Conservation (phyloP, 2,113 vertebrate genomes). For the Phalacrocorax carbo region DNA sequence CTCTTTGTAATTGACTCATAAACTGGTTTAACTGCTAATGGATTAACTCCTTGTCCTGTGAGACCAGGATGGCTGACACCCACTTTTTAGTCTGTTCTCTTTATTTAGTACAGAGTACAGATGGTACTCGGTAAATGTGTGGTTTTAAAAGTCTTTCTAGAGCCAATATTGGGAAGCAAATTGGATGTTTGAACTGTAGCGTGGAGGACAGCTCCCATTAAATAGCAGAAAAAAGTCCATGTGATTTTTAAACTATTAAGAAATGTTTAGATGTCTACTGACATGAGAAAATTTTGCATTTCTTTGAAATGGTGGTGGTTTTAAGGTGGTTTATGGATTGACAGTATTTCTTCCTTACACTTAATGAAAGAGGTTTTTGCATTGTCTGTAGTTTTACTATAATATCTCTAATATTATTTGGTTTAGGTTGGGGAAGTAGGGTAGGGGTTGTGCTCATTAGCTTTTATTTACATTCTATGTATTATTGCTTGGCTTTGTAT, state of each 20-base stretch:
- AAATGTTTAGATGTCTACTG: neutral
- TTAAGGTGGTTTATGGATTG: neutral
- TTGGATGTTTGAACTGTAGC: neutral
- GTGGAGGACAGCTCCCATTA: neutral
- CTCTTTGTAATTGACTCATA: neutral
- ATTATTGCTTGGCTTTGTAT: neutral
- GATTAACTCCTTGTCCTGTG: constrained; percentile 5
- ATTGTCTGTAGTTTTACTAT: neutral
- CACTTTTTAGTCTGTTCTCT: neutral
- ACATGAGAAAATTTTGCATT: neutral
- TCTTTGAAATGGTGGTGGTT: neutral
- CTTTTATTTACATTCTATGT: neutral
- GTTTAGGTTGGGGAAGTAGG: neutral
- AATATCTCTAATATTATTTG: neutral
- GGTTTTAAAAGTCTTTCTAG: neutral
- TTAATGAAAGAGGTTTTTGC: neutral
- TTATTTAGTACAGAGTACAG: neutral
- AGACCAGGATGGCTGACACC: constrained; percentile 2
- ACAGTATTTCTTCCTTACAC: neutral
- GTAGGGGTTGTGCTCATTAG: neutral
- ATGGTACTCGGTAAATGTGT: neutral
- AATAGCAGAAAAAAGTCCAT: neutral
- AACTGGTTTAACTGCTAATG: constrained; percentile 11
- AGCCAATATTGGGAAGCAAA: neutral
- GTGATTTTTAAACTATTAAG: neutral